Base-by-base conservation (phyloP, 2,888 invertebrate genomes). In the Adelognathus sp. region DNA sequence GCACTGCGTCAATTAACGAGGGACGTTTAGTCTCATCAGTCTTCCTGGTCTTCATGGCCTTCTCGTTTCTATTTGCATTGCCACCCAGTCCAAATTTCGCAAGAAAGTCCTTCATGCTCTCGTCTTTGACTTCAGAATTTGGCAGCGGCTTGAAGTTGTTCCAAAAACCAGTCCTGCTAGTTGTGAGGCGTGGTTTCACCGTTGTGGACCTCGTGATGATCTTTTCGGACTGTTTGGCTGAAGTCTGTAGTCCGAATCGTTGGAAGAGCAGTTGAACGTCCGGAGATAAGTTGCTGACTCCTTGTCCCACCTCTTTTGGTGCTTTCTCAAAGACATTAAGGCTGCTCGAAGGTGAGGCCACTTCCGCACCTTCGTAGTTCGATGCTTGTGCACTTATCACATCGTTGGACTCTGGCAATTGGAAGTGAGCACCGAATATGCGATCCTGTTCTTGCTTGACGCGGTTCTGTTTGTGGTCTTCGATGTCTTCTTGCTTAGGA, bases 101-200 rank as follows among this genome's bases (percentile, higher is more conserved):
- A 39, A 93, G 79, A 52, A 92, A 92, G n/a, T 91, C 88, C 63
- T 88, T 90, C 91, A 93, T 92, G 24, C 91, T 92, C 24, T 88
- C 84, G 24, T 91, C 87, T 29, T 86, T 88, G 1, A 91, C 87
- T 1, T 77, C 81, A 1, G 87, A 89, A n/a, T 77, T 83, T 1
- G 92, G 92, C 1, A 93, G 80, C 0, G 92, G 92, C 72, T 92
- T 92, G 79, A 93, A 93, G 56, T 86, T 90, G 0, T 89, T 88
- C 77, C 92, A 92, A 0, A 92, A 91, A 52, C 88, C 89, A 1
- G 80, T 71, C 14, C 56, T 76, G 0, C 72, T 39, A 0, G 74
- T 83, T 1, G 85, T 80, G 0, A 83, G 85, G 0, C 81, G 82
- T 0, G 86, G 82, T 11, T 82, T 82, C 5, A 73, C 84, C 1